phyloP scores from a whole-genome alignment of 1,140 invertebrate genomes.

The Pseudomyrmex sp. region DNA sequence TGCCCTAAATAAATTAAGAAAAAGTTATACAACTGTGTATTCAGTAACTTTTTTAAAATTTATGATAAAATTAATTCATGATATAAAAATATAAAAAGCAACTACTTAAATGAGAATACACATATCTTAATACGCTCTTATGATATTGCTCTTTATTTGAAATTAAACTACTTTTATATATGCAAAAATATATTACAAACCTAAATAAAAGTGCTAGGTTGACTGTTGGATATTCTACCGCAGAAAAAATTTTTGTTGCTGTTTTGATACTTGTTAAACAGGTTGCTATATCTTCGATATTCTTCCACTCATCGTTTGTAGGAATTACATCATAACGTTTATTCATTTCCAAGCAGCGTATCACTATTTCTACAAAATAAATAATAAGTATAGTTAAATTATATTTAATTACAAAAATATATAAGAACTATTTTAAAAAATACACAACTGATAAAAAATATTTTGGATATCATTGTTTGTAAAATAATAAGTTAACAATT shows the following conservation, averaged over 20 bases:
- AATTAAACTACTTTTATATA: background rate
- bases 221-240: background rate
- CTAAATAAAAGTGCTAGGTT: conserved; percentile 34
- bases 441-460: too few relatives aligned
- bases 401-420: too few relatives aligned
- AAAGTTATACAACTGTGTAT: background rate
- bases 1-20: conserved; percentile 11
- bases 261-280: conserved; percentile 21
- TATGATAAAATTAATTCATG: conserved; percentile 13
- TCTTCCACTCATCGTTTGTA: background rate
- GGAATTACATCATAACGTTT: conserved; percentile 21
- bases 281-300: conserved; percentile 8
- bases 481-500: too few relatives aligned
- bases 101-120: too few relatives aligned
- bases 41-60: background rate
- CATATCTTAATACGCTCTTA: too few relatives aligned
- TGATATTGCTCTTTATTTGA: conserved; percentile 5
- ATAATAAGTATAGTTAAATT: too few relatives aligned
- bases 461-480: too few relatives aligned
- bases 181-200: conserved; percentile 26
- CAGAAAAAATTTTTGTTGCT: conserved; percentile 28
- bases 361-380: background rate
- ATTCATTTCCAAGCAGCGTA: conserved; percentile 6
- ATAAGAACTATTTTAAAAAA: too few relatives aligned
- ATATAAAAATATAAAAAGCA: conserved; percentile 7